Evolutionary conservation across 2,113 vertebrate genomes (phyloP).

Genomic region (Camelus bactrianus): DNA sequence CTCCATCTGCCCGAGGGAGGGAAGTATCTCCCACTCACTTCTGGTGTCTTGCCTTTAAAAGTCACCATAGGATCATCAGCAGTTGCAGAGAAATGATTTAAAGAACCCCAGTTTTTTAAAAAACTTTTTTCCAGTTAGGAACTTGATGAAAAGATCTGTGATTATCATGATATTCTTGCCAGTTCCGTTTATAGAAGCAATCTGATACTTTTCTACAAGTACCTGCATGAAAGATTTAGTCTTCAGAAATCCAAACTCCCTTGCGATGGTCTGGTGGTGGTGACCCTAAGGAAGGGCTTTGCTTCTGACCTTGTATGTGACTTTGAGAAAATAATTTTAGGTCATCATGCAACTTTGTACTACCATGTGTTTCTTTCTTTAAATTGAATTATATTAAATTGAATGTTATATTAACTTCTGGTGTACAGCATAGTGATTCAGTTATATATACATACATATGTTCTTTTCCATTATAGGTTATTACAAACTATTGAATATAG

Average conservation of each 20-base stretch:
- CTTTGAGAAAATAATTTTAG: background rate
- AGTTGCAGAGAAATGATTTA: background rate
- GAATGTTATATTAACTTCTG: too few relatives aligned
- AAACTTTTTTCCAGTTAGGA: background rate
- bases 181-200: background rate
- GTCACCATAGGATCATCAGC: background rate
- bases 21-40: background rate
- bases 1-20: accelerated
- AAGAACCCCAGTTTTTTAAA: background rate
- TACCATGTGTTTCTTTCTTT: too few relatives aligned
- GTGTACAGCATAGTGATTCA: too few relatives aligned
- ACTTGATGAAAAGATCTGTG: background rate
- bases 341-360: background rate
- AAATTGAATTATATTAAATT: too few relatives aligned
- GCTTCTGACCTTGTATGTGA: background rate
- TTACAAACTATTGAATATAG: too few relatives aligned
- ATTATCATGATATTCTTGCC: background rate
- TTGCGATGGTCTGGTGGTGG: background rate
- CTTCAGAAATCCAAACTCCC: background rate
- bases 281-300: background rate
- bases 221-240: background rate
- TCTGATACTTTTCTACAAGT: background rate
- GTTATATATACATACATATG: too few relatives aligned
- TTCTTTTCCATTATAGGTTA: too few relatives aligned
- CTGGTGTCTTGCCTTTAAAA: background rate